Conservation (phyloP, 2,888 invertebrate genomes). For the Chrysotoxum bicinctum region DNA sequence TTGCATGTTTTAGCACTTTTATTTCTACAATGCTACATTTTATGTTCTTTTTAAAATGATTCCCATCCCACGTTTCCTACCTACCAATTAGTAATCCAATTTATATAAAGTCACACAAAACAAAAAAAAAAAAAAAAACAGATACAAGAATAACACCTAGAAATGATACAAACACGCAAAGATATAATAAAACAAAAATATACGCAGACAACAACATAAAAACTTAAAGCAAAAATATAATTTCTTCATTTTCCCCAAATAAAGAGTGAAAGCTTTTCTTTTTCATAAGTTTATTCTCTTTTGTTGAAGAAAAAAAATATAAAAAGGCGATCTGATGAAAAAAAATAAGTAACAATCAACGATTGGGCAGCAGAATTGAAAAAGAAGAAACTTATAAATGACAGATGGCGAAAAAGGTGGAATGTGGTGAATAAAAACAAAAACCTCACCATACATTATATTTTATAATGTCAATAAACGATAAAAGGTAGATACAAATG, state of each 20-base stretch:
- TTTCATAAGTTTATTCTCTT: slow-evolving; percentile 17
- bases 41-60: background rate
- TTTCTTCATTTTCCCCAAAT: slow-evolving; percentile 32
- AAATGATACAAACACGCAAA: slow-evolving; percentile 51
- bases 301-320: background rate
- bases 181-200: slow-evolving; percentile 43
- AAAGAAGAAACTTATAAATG: background rate
- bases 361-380: slow-evolving; percentile 6
- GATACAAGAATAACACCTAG: background rate
- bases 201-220: background rate
- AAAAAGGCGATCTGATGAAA: background rate
- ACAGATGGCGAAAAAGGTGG: slow-evolving; percentile 29
- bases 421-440: slow-evolving; percentile 36
- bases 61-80: slow-evolving; percentile 53
- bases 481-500: slow-evolving; percentile 2
- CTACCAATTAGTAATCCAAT: slow-evolving; percentile 70
- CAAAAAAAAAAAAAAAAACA: background rate
- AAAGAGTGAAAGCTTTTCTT: slow-evolving; percentile 64
- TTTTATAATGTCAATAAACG: slow-evolving; percentile 31
- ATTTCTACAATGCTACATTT: background rate
- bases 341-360: slow-evolving; percentile 38
- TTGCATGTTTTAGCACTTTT: background rate
- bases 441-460: background rate
- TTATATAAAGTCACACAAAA: slow-evolving; percentile 56
- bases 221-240: slow-evolving; percentile 12